Evolutionary conservation across 1,140 invertebrate species (phyloP), one percentile per base, ranked within the genome.

Genomic region (Drosophila asahinai): DNA sequence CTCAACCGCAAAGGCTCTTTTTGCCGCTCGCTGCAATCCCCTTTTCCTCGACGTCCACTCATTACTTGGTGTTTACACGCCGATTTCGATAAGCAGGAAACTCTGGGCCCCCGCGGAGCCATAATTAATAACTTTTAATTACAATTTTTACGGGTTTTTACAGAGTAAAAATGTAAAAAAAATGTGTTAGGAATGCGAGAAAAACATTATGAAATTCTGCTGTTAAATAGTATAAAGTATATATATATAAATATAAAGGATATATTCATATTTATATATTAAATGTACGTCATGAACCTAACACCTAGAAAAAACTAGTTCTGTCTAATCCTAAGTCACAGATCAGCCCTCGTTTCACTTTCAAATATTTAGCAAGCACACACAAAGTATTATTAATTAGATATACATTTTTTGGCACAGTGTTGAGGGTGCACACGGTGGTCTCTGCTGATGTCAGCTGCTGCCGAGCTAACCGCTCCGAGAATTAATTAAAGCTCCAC

Each of bases 401-500:
- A 19, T 17, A 55, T 15, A 12, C 12, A 30, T 42, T 47, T 54
- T 47, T 55, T 55, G 6, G 15, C n/a, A n/a, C 67, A 55, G 67
- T 68, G 63, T 66, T 8, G 14, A 36, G 45, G 36, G 15, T 15
- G 15, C 25, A 63, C 57, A 25, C 15, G 25, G 7, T 27, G 62
- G 22, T 9, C 14, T 3, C 67, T 71, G 67, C 67, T 71, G 67
- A 71, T 71, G 67, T 67, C 67, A 71, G 67, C 67, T n/a, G 66
- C 47, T 40, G 66, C 66, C 66, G 66, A 52, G 66, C 66, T 40
- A 67, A 71, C 67, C 67, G 49, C 62, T 47, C 22, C 40, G 62
- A 55, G 67, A 71, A 71, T 71, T 71, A 71, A 71, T 71, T 66
- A 71, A 71, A 68, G 54, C 62, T 66, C 61, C 22, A n/a, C 64